Conservation (phyloP, 1,140 invertebrate species). For the Cydia strobilella region DNA sequence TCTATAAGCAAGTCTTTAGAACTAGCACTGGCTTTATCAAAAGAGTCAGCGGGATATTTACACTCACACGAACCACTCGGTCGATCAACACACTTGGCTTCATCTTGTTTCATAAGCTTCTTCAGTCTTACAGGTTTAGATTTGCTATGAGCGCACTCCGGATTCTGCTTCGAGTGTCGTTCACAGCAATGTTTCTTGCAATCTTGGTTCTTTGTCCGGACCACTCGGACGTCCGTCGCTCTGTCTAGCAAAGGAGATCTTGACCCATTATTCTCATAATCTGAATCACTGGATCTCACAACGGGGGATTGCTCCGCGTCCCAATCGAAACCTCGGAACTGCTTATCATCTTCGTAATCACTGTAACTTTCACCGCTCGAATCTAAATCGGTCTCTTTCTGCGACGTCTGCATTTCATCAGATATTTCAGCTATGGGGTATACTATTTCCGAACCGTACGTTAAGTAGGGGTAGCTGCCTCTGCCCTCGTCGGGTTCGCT, state of each 20-base stretch:
- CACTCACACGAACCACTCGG: slow-evolving; percentile 56
- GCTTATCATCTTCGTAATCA: slow-evolving; percentile 81
- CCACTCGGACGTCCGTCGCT: slow-evolving; percentile 64
- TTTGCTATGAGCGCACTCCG: slow-evolving; percentile 67
- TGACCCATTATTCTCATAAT: slow-evolving; percentile 83
- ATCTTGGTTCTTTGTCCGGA: slow-evolving; percentile 71
- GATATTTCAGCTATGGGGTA: slow-evolving; percentile 92
- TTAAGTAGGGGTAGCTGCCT: slow-evolving; percentile 82
- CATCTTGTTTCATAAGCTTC: slow-evolving; percentile 67
- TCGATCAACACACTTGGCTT: slow-evolving; percentile 52
- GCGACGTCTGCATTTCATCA: slow-evolving; percentile 88
- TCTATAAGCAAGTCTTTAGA: slow-evolving; percentile 84
- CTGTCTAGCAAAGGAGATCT: slow-evolving; percentile 81
- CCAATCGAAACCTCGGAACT: slow-evolving; percentile 78
- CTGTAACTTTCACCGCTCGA: slow-evolving; percentile 78
- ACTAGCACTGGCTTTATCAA: slow-evolving; percentile 82
- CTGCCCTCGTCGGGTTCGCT: slow-evolving; percentile 73
- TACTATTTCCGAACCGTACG: slow-evolving; percentile 88
- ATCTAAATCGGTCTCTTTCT: slow-evolving; percentile 83
- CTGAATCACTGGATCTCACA: slow-evolving; percentile 78
- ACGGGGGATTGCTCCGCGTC: slow-evolving; percentile 75
- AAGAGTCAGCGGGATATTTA: slow-evolving; percentile 70
- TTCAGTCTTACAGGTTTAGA: slow-evolving; percentile 74
- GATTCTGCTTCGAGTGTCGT: slow-evolving; percentile 60
- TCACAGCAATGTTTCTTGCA: slow-evolving; percentile 71